Base-by-base conservation (phyloP, 2,797 vertebrate species). In the Paedocypris micromegethes region DNA sequence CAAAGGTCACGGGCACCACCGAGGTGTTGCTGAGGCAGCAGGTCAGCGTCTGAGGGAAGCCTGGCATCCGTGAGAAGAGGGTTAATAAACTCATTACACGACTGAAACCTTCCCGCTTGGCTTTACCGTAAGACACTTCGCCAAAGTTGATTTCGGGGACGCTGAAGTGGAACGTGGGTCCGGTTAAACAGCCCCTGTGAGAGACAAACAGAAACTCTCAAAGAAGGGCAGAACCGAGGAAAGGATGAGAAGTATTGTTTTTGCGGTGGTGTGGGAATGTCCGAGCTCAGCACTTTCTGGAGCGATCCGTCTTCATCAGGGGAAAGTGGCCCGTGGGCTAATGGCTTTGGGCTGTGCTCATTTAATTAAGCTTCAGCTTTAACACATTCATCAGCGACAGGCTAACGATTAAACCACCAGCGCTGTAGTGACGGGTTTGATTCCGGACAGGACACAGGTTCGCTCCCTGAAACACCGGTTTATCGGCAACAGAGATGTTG, bases 111-210 rank as follows among this genome's bases (percentile, higher is more conserved):
- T 23, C 23, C 23, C 23, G 23, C 23, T 23, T 23, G 23, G 23
- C 23, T 91, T 90, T 81, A 95, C 93, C 93, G 58, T 90, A 96
- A 59, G 90, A 88, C 73, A 97, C 80, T 1, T 93, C 88, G 3
- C 92, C 92, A 9, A 94, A 97, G 79, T 78, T 51, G 6, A 97
- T 85, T 64, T 88, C 79, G 1, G 86, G 86, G 8, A 93, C 78
- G 2, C 77, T 70, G 45, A 96, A 95, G 75, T 92, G 86, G 70
- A 94, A 93, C 0, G 91, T 93, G 0, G 92, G 94, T 61, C 87
- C 87, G 1, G 89, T 89, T 78, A 95, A 90, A 48, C 87, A 88
- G 73, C 93, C 94, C 75, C 94, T 96, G 83, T 1, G 50, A 70
- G 4, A 66, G 63, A 78, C 41, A 58, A 68, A 49, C 38, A 67